A percentile compares a stretch with the other conserved stretches of the same genome.
phyloP scores from a whole-genome alignment of 2,113 vertebrate genomes.

The Gadus macrocephalus region DNA sequence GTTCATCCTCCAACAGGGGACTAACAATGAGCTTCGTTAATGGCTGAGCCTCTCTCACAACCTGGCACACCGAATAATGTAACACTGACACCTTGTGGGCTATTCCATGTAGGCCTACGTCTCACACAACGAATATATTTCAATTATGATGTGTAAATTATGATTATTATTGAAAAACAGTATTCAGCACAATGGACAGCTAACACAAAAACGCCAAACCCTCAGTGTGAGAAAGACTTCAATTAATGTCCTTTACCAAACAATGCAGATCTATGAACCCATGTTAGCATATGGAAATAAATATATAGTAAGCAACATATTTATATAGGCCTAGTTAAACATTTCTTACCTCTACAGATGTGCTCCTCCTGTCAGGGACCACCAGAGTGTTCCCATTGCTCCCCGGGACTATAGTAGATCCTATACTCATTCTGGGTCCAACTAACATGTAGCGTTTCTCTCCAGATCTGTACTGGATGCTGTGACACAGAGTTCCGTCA shows the following conservation, averaged over 20 bases:
- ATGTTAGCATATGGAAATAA: background rate
- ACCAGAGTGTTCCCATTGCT: too few relatives aligned
- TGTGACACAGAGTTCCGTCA: background rate
- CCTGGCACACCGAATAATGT: background rate
- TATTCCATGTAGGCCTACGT: background rate
- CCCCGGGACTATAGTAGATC: too few relatives aligned
- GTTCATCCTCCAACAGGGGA: too few relatives aligned
- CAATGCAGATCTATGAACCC: background rate
- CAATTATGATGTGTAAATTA: background rate
- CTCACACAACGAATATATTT: background rate
- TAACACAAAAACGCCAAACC: background rate
- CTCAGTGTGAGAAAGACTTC: too few relatives aligned
- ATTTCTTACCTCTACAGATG: slow-evolving; percentile 44
- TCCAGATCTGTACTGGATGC: slow-evolving; percentile 47
- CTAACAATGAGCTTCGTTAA: too few relatives aligned
- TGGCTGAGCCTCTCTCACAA: too few relatives aligned
- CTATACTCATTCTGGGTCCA: slow-evolving; percentile 50
- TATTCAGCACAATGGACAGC: background rate
- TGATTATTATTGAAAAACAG: background rate
- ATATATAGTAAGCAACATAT: too few relatives aligned
- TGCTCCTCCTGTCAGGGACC: slow-evolving; percentile 24
- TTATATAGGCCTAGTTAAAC: background rate
- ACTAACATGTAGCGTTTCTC: slow-evolving; percentile 57
- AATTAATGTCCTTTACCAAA: too few relatives aligned
- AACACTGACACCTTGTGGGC: background rate